Conservation (phyloP, 2,888 invertebrate species). For the Nemotelus pantherinus region DNA sequence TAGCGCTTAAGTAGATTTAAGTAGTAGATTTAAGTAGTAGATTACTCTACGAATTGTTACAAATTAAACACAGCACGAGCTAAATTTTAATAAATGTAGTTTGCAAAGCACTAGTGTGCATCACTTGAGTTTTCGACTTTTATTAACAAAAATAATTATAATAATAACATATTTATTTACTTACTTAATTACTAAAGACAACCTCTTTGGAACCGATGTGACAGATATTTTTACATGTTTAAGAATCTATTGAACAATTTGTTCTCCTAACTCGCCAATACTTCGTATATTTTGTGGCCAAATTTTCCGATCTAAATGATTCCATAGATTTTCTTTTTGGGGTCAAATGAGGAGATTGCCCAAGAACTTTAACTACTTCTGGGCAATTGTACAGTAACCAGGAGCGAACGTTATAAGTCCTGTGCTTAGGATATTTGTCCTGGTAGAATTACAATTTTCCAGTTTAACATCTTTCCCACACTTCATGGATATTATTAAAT, state of each 20-base stretch:
- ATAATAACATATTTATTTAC: too few relatives aligned
- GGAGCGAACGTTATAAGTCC: constrained; percentile 1
- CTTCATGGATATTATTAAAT: constrained; percentile 5
- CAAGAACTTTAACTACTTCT: not conserved
- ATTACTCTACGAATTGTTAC: too few relatives aligned
- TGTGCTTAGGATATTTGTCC: not conserved
- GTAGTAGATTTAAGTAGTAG: too few relatives aligned
- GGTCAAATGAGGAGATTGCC: not conserved
- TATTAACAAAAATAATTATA: too few relatives aligned
- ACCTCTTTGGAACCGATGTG: too few relatives aligned
- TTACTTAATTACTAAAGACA: too few relatives aligned
- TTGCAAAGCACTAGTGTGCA: too few relatives aligned
- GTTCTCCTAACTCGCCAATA: not conserved
- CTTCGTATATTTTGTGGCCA: not conserved
- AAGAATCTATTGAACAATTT: not conserved
- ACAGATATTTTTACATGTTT: not conserved
- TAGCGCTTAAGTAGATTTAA: too few relatives aligned
- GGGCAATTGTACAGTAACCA: constrained; percentile 16
- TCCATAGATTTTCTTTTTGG: constrained; percentile 3
- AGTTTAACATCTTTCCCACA: not conserved
- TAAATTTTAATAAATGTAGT: too few relatives aligned
- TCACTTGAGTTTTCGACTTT: too few relatives aligned
- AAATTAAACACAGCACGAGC: too few relatives aligned
- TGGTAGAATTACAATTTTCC: constrained; percentile 1
- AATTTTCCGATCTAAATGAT: constrained; percentile 1